These are phyloP conservation scores for Xylocopa sonorina DNA, from an alignment of 1,140 invertebrate genomes.

Conservation along the genomic window DNA sequence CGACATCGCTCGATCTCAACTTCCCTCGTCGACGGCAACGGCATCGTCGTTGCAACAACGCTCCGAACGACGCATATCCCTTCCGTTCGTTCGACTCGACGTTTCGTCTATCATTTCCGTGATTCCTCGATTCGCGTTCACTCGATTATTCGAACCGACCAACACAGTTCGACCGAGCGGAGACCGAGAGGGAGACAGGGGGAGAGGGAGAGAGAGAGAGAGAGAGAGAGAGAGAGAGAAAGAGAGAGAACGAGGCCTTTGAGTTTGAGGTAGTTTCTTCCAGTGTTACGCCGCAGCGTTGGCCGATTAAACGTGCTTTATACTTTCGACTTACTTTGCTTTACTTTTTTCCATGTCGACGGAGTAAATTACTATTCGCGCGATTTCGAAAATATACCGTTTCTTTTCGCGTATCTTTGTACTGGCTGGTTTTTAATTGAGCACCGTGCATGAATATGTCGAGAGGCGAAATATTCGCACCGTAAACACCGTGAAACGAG, in stretches of 20 bases:
- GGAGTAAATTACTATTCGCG: conserved; percentile 14
- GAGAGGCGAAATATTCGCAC: too few species aligned
- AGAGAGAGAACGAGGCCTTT: too few species aligned
- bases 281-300: neutral
- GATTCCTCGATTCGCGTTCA: neutral
- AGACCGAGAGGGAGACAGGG: too few species aligned
- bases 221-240: too few species aligned
- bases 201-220: too few species aligned
- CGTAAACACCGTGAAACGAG: neutral
- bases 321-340: too few species aligned
- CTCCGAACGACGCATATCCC: conserved; percentile 40
- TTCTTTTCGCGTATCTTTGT: conserved; percentile 50
- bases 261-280: conserved; percentile 31
- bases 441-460: conserved; percentile 46
- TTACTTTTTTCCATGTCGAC: neutral
- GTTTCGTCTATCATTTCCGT: neutral
- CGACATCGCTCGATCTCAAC: conserved; percentile 62
- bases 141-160: too few species aligned
- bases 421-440: conserved; percentile 64
- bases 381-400: conserved; percentile 56
- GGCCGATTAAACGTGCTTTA: too few species aligned
- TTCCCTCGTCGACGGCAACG: conserved; percentile 74
- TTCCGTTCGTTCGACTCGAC: neutral
- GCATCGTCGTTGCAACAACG: conserved; percentile 65
- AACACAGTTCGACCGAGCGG: too few species aligned